phyloP scores from a whole-genome alignment of 2,113 vertebrate species.

The Sigmodon hispidus region DNA sequence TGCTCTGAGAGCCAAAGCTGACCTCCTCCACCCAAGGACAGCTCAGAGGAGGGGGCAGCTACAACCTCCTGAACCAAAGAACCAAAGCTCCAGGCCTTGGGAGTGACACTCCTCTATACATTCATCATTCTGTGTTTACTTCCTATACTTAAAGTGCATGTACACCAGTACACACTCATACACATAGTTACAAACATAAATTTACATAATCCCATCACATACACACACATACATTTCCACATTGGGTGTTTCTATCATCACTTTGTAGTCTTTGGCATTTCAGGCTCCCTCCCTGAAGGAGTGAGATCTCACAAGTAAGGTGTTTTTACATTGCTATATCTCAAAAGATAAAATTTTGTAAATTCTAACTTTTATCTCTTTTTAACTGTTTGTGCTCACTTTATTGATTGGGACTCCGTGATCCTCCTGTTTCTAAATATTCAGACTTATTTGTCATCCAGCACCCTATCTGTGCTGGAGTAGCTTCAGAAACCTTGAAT shows the following conservation, averaged over 20 bases:
- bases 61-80: conserved; percentile 52
- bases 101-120: neutral
- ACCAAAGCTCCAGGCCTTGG: neutral
- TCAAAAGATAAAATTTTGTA: neutral
- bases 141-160: neutral
- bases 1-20: conserved; percentile 31
- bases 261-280: conserved; percentile 1
- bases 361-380: neutral
- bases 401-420: neutral
- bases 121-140: neutral
- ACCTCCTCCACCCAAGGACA: conserved; percentile 71
- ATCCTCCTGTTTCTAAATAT: neutral
- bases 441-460: neutral
- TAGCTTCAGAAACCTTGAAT: too few relatives aligned
- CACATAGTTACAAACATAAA: neutral
- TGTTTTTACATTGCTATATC: neutral
- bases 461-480: too few relatives aligned
- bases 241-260: neutral
- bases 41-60: neutral
- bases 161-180: neutral
- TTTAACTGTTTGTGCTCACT: neutral
- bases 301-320: neutral
- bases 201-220: neutral
- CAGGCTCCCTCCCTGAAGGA: neutral
- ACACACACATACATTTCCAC: neutral